Conservation (phyloP, 2,797 vertebrate genomes). For the Apogon talboti region DNA sequence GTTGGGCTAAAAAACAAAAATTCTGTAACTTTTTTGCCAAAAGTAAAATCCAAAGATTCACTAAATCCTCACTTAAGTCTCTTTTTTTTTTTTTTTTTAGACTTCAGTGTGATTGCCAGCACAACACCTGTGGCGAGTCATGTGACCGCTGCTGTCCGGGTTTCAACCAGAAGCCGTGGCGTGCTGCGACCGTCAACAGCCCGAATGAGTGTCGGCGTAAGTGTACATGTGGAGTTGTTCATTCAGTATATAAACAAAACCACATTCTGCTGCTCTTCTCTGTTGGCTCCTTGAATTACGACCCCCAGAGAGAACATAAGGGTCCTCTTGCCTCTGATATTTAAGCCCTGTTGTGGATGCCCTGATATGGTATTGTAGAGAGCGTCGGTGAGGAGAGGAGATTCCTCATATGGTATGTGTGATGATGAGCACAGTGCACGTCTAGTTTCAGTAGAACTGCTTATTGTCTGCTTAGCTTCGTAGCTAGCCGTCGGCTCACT, state of each 20-base stretch:
- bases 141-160: constrained; percentile 92
- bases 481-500: too few relatives aligned
- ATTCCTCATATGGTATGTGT: constrained; percentile 70
- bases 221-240: constrained; percentile 58
- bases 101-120: constrained; percentile 90
- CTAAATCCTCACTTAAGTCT: constrained; percentile 23
- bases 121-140: constrained; percentile 93
- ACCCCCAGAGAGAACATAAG: constrained; percentile 43
- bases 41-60: not conserved
- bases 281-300: constrained; percentile 54
- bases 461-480: constrained; percentile 46
- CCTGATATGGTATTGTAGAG: constrained; percentile 75
- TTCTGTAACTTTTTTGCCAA: too few relatives aligned
- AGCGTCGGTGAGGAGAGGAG: constrained; percentile 56
- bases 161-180: constrained; percentile 91
- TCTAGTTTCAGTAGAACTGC: constrained; percentile 42
- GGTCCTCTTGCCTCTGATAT: constrained; percentile 59
- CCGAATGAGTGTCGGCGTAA: constrained; percentile 90
- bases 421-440: constrained; percentile 45
- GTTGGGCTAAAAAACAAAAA: too few relatives aligned
- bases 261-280: constrained; percentile 16
- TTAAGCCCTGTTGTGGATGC: constrained; percentile 63
- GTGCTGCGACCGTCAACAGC: constrained; percentile 82
- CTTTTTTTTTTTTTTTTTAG: constrained; percentile 73
- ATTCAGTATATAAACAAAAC: constrained; percentile 27